Evolutionary conservation across 2,113 vertebrate species (phyloP), one percentile per base, ranked within the genome.

Genomic region (Crocuta crocuta): DNA sequence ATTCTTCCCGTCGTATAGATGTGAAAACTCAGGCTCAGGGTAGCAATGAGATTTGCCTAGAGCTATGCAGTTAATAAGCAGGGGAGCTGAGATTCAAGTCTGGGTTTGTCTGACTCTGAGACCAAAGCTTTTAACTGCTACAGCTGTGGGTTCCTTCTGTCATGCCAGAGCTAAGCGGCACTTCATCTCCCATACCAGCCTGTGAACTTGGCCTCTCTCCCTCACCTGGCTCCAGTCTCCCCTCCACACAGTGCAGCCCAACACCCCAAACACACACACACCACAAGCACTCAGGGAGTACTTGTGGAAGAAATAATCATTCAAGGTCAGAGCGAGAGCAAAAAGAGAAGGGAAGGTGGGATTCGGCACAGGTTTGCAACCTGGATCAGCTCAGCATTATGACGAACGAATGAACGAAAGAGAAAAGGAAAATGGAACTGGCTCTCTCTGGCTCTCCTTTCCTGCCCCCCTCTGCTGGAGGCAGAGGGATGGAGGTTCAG

Each of bases 71-170:
- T 53, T 79, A 88, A 96, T 84, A 89, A 87, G 16, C 19, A 12
- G 68, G 48, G 17, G 39, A 82, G 73, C n/a, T 4, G 9, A 91
- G 71, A 86, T 82, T 91, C 78, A 95, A 93, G 63, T 89, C n/a
- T 96, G 21, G 10, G 70, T 92, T 91, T 88, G 55, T 95, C 80
- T 97, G 78, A 89, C 65, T 95, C 85, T 79, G 96, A 91, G 98
- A 48, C 73, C 80, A 97, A 79, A 55, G 61, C 71, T 76, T 94
- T 81, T 66, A 94, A 81, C 39, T 81, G 50, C 81, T 81, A 82
- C 61, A 81, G 94, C 84, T 95, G 48, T 28, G 63, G 70, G 78
- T 96, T 90, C 81, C 89, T 95, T 97, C 66, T 88, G 84, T 70
- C 84, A 89, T 19, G 74, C 10, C 83, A 97, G 70, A 95, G 74